Base-by-base conservation (phyloP, 2,888 invertebrate species). In the Caenorhabditis parvicauda region DNA sequence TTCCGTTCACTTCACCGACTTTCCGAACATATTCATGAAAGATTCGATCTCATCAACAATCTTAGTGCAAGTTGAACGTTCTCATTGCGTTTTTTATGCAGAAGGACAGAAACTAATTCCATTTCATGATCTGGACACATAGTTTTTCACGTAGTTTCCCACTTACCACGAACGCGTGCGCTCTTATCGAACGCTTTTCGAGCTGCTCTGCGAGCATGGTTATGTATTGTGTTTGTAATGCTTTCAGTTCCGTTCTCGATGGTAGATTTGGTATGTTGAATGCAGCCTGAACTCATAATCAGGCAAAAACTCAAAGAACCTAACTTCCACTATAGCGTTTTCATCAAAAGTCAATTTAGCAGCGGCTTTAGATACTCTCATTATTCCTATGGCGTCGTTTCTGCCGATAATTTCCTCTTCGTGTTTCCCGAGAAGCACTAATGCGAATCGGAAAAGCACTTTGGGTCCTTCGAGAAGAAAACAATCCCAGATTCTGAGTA, bases 391-490 rank as follows among this genome's bases (percentile, higher is more conserved):
- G 0, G 85, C 84, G 70, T 85, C 85, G 4, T 52, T 58, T 43
- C 62, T 44, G 54, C 56, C 53, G 4, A 62, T 52, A 19, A 69
- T 69, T 52, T 69, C 69, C n/a, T 64, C 60, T 38, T 69, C 64
- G 52, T 69, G 63, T 43, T 65, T 62, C 6, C 64, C 66, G 17
- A 69, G 57, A 0, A 69, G 47, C 2, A 61, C 61, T 21, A 69
- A 35, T 5, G 84, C 78, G 71, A 84, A 84, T 5, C 85, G 82
- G 70, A 85, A 85, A 54, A 85, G 73, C 48, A 84, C 83, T 71
- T 86, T 86, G 6, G 84, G 84, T 9, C 86, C 86, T 72, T 86
- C 86, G 44, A 85, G 72, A 44, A 86, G 75, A 72, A 86, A 86
- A 61, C 84, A 84, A 75, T 86, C 85, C 85, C 85, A 86, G 24